Base-by-base conservation (phyloP, 2,888 invertebrate species). In the Psylliodes chrysocephalus region DNA sequence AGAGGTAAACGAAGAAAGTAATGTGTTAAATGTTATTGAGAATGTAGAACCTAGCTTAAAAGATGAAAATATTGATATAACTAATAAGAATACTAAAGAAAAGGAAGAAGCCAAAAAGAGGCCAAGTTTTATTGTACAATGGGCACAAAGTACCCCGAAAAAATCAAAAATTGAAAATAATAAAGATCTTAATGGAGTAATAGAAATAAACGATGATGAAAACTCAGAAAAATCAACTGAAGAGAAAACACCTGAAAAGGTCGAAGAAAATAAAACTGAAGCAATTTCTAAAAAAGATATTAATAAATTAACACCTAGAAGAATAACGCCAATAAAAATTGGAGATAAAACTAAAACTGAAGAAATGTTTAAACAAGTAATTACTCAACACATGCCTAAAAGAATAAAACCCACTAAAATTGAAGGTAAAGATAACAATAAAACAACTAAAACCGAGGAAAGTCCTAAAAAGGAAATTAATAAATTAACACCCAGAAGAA, bases 1-100 rank as follows among this genome's bases (percentile, higher is more conserved):
- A 72, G 73, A 82, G 65, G 80, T 79, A 75, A 79, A 80, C 77
- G 66, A 64, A 63, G 80, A 81, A 64, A 77, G 76, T 19, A 73
- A 60, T 59, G 25, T 46, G 28, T 35, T 79, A 33, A 74, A 79
- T 49, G 64, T 77, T 1, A 77, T 75, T 59, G 76, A 72, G 8
- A 71, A 71, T 71, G 73, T 76, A 60, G 78, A 78, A 64, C 44
- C 71, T 19, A 70, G 69, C 2, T 40, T 18, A 8, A 75, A 75
- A 46, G 71, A 73, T 40, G 72, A 71, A 63, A 71, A 64, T 70
- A 68, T 73, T 10, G 75, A 71, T 62, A 64, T 64, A 10, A 69
- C 17, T 38, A 69, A 71, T 67, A 73, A 69, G 62, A 57, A 53
- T 44, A 40, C 51, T 46, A 53, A 42, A 25, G 55, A 60, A 19